A percentile compares a stretch with the other conserved stretches of the same genome.
Evolutionary conservation across 2,888 invertebrate species (phyloP).

Genomic region (Acanthoscelides obtectus): DNA sequence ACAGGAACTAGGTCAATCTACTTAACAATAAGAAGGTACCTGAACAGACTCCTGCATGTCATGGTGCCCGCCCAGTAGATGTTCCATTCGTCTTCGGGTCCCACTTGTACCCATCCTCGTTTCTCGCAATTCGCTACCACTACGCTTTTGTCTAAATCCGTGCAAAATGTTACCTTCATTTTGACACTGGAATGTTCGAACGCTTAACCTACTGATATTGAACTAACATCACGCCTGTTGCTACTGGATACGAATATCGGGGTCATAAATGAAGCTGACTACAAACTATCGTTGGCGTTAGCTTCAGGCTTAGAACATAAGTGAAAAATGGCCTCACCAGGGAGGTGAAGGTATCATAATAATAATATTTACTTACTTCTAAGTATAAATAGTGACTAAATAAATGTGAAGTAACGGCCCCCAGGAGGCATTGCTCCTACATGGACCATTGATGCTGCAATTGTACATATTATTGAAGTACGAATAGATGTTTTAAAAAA

Average conservation of each 20-base stretch:
- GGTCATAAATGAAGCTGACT: neutral
- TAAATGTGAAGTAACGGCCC: no score
- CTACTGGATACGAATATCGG: neutral
- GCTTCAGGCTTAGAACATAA: no score
- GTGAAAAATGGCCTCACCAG: no score
- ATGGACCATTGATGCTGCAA: no score
- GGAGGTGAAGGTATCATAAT: no score
- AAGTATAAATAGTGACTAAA: no score
- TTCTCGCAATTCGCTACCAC: slow-evolving; percentile 88
- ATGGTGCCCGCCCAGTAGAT: slow-evolving; percentile 93
- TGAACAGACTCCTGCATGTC: slow-evolving; percentile 78
- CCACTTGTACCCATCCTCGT: slow-evolving; percentile 83
- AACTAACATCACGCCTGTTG: neutral
- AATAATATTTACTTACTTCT: no score
- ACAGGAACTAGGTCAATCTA: no score
- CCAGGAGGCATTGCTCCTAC: no score
- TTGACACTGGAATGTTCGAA: neutral
- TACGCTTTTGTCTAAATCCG: slow-evolving; percentile 92
- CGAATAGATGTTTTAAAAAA: no score
- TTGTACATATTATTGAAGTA: no score
- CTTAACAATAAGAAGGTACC: neutral
- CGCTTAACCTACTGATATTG: neutral
- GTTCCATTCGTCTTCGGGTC: slow-evolving; percentile 92
- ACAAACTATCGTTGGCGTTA: no score
- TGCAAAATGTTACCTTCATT: slow-evolving; percentile 63